These are phyloP conservation scores for Samia ricini DNA, from an alignment of 1,140 invertebrate species.

Conservation along the genomic window DNA sequence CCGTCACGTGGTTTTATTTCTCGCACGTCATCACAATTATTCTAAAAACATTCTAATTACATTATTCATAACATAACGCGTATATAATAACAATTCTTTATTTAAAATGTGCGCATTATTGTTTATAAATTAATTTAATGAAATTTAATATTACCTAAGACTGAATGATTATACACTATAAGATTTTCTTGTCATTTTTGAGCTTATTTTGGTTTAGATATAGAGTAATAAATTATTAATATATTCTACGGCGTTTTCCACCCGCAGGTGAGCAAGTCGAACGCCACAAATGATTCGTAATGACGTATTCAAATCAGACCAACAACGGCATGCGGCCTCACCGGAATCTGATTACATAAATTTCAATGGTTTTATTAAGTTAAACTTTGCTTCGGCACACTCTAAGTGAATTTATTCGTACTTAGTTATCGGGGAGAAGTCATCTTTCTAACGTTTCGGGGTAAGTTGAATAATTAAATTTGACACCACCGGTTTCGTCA, in stretches of 20 bases:
- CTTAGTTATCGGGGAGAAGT: constrained; percentile 74
- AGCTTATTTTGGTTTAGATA: neutral
- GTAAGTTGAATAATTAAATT: constrained; percentile 77
- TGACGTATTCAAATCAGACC: constrained; percentile 68
- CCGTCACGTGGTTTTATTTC: no score
- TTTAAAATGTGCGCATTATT: no score
- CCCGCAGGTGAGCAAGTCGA: neutral
- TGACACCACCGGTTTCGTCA: constrained; percentile 72
- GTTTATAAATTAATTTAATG: no score
- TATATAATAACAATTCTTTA: no score
- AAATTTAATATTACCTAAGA: no score
- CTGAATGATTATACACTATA: no score
- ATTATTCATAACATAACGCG: no score
- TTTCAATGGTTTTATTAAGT: constrained; percentile 76
- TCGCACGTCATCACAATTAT: no score
- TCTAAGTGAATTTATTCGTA: constrained; percentile 76
- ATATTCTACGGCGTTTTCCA: neutral
- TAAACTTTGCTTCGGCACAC: constrained; percentile 71
- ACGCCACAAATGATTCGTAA: constrained; percentile 43
- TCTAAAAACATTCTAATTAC: no score
- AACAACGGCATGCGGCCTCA: constrained; percentile 56
- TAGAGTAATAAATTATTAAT: neutral
- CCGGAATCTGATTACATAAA: constrained; percentile 69
- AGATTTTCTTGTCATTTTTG: no score
- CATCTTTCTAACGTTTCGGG: constrained; percentile 75